Evolutionary conservation across 2,113 vertebrate species (phyloP).

Genomic region (Manacus vitellinus): DNA sequence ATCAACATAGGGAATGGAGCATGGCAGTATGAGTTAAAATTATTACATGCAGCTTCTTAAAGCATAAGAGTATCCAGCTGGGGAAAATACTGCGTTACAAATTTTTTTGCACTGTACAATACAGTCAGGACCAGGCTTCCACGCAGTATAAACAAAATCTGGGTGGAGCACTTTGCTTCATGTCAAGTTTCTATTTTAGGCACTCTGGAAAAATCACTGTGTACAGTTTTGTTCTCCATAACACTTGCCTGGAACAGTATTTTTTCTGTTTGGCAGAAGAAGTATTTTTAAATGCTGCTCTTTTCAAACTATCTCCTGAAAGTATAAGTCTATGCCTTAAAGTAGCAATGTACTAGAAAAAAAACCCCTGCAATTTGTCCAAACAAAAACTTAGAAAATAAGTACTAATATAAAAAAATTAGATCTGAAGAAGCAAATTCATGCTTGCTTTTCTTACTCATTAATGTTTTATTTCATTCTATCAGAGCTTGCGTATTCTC

Average conservation of each 20-base stretch:
- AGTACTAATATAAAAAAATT: neutral
- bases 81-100: neutral
- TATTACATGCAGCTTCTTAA: neutral
- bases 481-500: neutral
- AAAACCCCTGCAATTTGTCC: neutral
- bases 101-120: neutral
- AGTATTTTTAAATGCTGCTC: neutral
- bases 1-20: neutral
- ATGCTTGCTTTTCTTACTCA: neutral
- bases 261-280: neutral
- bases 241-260: neutral
- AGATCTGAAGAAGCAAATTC: neutral
- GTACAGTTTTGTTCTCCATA: neutral
- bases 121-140: neutral
- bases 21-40: neutral
- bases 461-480: neutral
- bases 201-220: neutral
- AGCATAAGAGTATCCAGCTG: neutral
- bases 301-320: neutral
- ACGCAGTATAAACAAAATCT: neutral
- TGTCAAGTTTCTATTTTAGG: neutral
- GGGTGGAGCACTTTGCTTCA: neutral
- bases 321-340: neutral
- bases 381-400: neutral
- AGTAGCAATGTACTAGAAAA: neutral